Conservation (phyloP, 1,140 invertebrate genomes). For the Pseudomyrmex concolor region DNA sequence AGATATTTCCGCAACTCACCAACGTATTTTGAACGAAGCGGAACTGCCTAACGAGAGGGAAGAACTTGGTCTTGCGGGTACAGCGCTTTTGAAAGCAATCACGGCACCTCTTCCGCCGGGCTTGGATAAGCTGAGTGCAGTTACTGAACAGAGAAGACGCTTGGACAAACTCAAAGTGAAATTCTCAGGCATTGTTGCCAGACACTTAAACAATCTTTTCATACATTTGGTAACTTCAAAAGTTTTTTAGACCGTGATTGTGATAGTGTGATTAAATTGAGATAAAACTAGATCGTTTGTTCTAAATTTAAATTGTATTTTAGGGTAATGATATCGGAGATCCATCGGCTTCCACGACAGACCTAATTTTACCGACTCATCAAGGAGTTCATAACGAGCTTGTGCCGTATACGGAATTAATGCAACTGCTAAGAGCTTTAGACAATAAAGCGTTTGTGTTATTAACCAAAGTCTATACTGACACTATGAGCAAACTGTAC, state of each 20-base stretch:
- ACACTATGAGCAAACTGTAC: constrained; percentile 92
- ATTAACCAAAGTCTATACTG: constrained; percentile 92
- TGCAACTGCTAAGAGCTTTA: constrained; percentile 95
- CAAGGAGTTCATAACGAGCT: constrained; percentile 93
- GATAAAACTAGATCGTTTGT: background rate
- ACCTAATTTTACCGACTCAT: constrained; percentile 91
- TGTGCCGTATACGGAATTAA: constrained; percentile 93
- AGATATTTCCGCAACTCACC: constrained; percentile 90
- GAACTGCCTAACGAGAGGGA: constrained; percentile 90
- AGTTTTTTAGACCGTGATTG: background rate
- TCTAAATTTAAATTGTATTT: constrained; percentile 27
- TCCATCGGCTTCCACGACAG: constrained; percentile 84
- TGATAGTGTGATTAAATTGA: background rate
- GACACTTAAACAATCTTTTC: constrained; percentile 96
- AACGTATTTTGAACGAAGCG: constrained; percentile 90
- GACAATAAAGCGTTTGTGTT: constrained; percentile 93
- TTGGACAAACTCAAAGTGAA: constrained; percentile 94
- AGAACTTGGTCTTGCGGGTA: constrained; percentile 92
- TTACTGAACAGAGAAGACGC: constrained; percentile 94
- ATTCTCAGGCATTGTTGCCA: constrained; percentile 92
- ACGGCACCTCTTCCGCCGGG: constrained; percentile 82
- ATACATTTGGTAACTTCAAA: constrained; percentile 91
- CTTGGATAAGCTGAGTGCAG: constrained; percentile 89
- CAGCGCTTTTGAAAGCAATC: constrained; percentile 91
- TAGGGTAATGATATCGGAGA: constrained; percentile 89